Evolutionary conservation across 2,888 invertebrate species (phyloP).

Genomic region (Caenorhabditis sulstoni): DNA sequence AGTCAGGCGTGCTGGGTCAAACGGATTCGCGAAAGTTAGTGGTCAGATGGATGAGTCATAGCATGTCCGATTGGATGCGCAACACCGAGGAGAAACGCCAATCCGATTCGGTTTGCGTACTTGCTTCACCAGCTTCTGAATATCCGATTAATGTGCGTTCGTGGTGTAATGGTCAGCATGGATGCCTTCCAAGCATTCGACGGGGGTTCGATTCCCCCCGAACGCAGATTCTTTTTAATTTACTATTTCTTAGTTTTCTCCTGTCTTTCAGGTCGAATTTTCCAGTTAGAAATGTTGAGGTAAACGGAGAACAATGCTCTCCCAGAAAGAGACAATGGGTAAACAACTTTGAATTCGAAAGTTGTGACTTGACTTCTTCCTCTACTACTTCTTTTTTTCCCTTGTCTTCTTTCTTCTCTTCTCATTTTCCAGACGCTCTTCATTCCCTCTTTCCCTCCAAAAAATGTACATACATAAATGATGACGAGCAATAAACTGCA

Average conservation of each 20-base stretch:
- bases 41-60: constrained; percentile 11
- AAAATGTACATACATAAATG: constrained; percentile 54
- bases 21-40: constrained; percentile 23
- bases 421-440: constrained; percentile 16
- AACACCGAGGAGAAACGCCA: too few species aligned
- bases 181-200: constrained; percentile 73
- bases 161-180: constrained; percentile 73
- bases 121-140: neutral
- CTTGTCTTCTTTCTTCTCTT: constrained; percentile 1
- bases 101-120: too few species aligned
- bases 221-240: constrained; percentile 61
- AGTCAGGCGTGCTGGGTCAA: constrained; percentile 33
- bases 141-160: constrained; percentile 44
- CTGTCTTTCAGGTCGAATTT: neutral
- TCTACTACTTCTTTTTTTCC: constrained; percentile 7
- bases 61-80: neutral
- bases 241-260: neutral
- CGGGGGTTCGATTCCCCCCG: constrained; percentile 71
- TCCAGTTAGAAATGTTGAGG: neutral
- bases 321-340: constrained; percentile 20
- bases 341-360: constrained; percentile 16
- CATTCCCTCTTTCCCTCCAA: neutral
- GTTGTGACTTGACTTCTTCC: neutral
- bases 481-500: constrained; percentile 56
- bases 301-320: neutral